phyloP scores from a whole-genome alignment of 2,797 vertebrate species.

The Acridotheres tristis region DNA sequence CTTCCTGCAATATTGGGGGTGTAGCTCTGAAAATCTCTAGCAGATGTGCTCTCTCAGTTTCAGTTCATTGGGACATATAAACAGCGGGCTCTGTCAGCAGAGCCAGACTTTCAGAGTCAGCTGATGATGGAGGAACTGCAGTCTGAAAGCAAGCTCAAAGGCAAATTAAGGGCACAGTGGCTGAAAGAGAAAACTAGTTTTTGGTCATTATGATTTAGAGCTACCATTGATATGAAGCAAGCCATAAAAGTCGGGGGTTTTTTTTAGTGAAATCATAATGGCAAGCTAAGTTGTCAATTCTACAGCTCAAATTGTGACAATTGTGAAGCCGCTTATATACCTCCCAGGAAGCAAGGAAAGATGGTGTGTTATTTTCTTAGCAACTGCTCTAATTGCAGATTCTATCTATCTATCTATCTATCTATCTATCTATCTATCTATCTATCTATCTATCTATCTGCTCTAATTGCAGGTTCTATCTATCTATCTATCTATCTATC shows the following conservation, averaged over 20 bases:
- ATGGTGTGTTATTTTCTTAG: background rate
- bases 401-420: background rate
- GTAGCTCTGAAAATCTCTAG: constrained; percentile 45
- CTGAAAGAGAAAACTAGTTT: background rate
- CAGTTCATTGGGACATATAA: background rate
- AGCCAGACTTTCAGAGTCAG: background rate
- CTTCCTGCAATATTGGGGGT: background rate
- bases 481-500: background rate
- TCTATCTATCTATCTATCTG: no score
- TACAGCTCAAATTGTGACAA: constrained; percentile 21
- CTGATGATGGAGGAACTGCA: background rate
- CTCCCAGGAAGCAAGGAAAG: background rate
- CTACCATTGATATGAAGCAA: background rate
- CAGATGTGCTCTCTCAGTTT: background rate
- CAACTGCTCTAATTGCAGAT: background rate
- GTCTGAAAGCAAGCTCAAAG: constrained; percentile 9
- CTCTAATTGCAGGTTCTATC: no score
- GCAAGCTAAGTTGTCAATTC: constrained; percentile 17
- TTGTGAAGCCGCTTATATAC: background rate
- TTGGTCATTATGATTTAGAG: background rate
- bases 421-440: background rate
- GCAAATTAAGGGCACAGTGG: background rate
- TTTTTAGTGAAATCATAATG: background rate
- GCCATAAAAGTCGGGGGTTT: background rate
- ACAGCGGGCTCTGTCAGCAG: background rate